These are phyloP conservation scores for Pseudorhiza aurosa DNA, from an alignment of 30 jellyfish, hydroid and myxozoan genomes.

Conservation along the genomic window DNA sequence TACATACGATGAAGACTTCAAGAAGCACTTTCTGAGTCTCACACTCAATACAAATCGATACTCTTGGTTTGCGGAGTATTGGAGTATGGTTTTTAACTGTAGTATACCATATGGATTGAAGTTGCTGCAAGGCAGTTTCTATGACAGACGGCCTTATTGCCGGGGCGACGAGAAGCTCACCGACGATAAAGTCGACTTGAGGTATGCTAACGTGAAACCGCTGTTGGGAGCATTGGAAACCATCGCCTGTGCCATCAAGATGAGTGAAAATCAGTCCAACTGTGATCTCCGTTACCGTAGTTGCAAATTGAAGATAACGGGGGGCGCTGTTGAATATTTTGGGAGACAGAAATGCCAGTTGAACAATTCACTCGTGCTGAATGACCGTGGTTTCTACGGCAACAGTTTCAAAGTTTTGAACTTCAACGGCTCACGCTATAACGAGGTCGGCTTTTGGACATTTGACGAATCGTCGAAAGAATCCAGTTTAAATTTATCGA, in stretches of 20 bases:
- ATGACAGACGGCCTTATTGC: constrained; percentile 27
- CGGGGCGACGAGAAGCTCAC: constrained; percentile 33
- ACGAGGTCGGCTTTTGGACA: constrained; percentile 30
- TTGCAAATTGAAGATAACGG: constrained; percentile 7
- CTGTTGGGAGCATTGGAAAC: constrained; percentile 47
- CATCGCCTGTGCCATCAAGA: constrained; percentile 49
- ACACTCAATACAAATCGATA: constrained; percentile 20
- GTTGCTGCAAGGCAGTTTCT: neutral
- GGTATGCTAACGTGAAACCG: constrained; percentile 31
- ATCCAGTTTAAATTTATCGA: neutral
- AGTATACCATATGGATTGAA: neutral
- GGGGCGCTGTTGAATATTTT: neutral
- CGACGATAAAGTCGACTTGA: neutral
- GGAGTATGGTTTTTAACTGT: constrained; percentile 68
- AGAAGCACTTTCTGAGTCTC: constrained; percentile 30
- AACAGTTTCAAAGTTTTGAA: constrained; percentile 4
- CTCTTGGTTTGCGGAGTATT: constrained; percentile 73
- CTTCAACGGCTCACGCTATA: constrained; percentile 21
- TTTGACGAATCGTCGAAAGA: neutral
- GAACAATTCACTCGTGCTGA: constrained; percentile 3
- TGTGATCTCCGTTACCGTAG: constrained; percentile 1
- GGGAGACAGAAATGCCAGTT: constrained; percentile 3
- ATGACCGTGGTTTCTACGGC: constrained; percentile 21
- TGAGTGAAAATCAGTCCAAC: neutral
- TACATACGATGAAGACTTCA: constrained; percentile 35